Evolutionary conservation across 2,888 invertebrate genomes (phyloP).

Genomic region (Bugula neritina): DNA sequence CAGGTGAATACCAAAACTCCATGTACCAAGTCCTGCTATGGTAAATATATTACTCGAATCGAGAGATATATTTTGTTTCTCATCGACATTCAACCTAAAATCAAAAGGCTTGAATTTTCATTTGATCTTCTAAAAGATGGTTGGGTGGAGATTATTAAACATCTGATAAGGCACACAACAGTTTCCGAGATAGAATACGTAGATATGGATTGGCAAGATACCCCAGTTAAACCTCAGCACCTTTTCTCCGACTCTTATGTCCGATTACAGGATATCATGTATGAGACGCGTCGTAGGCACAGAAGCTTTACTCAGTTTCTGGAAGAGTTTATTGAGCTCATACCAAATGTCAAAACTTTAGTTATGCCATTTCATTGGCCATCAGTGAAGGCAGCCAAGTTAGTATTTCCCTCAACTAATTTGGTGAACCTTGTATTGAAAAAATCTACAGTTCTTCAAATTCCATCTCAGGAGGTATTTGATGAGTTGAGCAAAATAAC

Average conservation of each 20-base stretch:
- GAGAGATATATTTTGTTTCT: slow-evolving; percentile 41
- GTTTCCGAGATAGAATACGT: slow-evolving; percentile 39
- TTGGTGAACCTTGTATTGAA: slow-evolving; percentile 43
- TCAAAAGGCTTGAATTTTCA: slow-evolving; percentile 45
- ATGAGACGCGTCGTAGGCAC: slow-evolving; percentile 41
- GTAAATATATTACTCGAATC: slow-evolving; percentile 40
- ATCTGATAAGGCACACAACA: slow-evolving; percentile 35
- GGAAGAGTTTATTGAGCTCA: slow-evolving; percentile 41
- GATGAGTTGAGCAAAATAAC: slow-evolving; percentile 38
- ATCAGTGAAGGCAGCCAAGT: slow-evolving; percentile 38
- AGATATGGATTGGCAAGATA: slow-evolving; percentile 50
- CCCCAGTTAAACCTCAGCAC: slow-evolving; percentile 40
- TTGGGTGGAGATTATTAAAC: slow-evolving; percentile 41
- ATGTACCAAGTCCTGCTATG: slow-evolving; percentile 38
- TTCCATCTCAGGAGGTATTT: slow-evolving; percentile 39
- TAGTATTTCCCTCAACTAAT: slow-evolving; percentile 39
- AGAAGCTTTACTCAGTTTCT: slow-evolving; percentile 45
- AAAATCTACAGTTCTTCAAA: slow-evolving; percentile 46
- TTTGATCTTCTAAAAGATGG: slow-evolving; percentile 47
- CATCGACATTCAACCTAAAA: slow-evolving; percentile 36
- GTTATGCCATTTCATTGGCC: slow-evolving; percentile 51
- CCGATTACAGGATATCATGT: slow-evolving; percentile 38
- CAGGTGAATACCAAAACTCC: slow-evolving; percentile 33
- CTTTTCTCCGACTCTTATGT: neutral
- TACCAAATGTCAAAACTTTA: slow-evolving; percentile 41